A percentile compares a stretch with the other conserved stretches of the same genome.
These are phyloP conservation scores for Zoanthus sansibaricus DNA, from an alignment of 92 coral and sea anemone genomes.

Conservation along the genomic window DNA sequence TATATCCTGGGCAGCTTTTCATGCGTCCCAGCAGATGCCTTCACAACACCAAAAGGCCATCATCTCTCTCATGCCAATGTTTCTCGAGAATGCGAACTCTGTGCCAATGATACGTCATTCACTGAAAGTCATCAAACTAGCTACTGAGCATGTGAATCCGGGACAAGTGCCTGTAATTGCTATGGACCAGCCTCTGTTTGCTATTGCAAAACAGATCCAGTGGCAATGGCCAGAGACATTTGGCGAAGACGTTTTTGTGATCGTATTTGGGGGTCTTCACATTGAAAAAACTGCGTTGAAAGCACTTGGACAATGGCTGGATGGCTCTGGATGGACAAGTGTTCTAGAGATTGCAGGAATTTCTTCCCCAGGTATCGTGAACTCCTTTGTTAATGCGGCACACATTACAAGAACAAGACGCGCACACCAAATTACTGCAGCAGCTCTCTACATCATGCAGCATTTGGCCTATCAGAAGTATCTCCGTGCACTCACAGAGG, in stretches of 20 bases:
- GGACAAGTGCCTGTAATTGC: constrained; percentile 57
- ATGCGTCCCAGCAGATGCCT: constrained; percentile 48
- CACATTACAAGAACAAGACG: constrained; percentile 36
- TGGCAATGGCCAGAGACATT: constrained; percentile 31
- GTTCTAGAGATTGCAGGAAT: constrained; percentile 41
- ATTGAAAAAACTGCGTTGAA: constrained; percentile 57
- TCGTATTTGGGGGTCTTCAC: constrained; percentile 64
- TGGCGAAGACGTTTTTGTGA: constrained; percentile 60
- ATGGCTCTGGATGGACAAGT: constrained; percentile 51
- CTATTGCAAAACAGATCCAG: constrained; percentile 44
- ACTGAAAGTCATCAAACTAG: constrained; percentile 47
- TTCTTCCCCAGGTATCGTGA: constrained; percentile 40
- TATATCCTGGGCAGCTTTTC: constrained; percentile 68
- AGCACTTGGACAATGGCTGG: constrained; percentile 61
- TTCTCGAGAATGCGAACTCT: constrained; percentile 64
- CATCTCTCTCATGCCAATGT: constrained; percentile 57
- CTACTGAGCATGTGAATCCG: constrained; percentile 56
- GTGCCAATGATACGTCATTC: constrained; percentile 65
- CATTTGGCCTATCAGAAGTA: constrained; percentile 22
- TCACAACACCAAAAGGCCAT: constrained; percentile 49
- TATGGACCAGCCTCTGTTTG: constrained; percentile 52
- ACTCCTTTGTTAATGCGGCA: constrained; percentile 49
- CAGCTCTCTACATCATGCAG: constrained; percentile 3
- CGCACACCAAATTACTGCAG: constrained; percentile 50
- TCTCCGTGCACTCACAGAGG: neutral